Percentiles rank a stretch among this genome's conserved stretches.
Evolutionary conservation across 2,888 invertebrate genomes (phyloP).

Genomic region (Steromphala cineraria): DNA sequence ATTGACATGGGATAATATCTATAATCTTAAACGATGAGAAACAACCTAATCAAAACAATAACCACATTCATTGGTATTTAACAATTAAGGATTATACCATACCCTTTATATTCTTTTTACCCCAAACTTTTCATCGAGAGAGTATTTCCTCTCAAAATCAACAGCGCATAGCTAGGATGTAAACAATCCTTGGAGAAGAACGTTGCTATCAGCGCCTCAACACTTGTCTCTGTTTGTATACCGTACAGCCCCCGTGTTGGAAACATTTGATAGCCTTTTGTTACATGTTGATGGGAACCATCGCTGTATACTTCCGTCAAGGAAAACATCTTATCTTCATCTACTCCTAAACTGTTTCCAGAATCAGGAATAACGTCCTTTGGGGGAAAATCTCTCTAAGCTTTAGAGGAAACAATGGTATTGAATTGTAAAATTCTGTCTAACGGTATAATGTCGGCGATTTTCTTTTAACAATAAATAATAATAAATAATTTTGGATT

Average conservation of each 20-base stretch:
- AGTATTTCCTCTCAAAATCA: background rate
- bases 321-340: conserved; percentile 11
- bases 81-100: too few relatives aligned
- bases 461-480: too few relatives aligned
- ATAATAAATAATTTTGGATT: too few relatives aligned
- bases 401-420: too few relatives aligned
- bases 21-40: too few relatives aligned
- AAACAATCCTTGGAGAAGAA: background rate
- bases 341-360: background rate
- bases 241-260: background rate
- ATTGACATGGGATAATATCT: too few relatives aligned
- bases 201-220: background rate
- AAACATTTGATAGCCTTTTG: conserved; percentile 16
- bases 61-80: too few relatives aligned
- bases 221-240: conserved; percentile 12
- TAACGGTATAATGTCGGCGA: too few relatives aligned
- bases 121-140: too few relatives aligned
- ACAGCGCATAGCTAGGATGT: background rate
- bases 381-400: background rate
- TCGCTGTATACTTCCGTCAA: background rate
- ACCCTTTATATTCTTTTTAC: too few relatives aligned
- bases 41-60: too few relatives aligned
- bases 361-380: background rate
- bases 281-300: conserved; percentile 3
- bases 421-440: too few relatives aligned